These are phyloP conservation scores for Paracyclopina nana DNA, from an alignment of 1,140 invertebrate species.

Conservation along the genomic window DNA sequence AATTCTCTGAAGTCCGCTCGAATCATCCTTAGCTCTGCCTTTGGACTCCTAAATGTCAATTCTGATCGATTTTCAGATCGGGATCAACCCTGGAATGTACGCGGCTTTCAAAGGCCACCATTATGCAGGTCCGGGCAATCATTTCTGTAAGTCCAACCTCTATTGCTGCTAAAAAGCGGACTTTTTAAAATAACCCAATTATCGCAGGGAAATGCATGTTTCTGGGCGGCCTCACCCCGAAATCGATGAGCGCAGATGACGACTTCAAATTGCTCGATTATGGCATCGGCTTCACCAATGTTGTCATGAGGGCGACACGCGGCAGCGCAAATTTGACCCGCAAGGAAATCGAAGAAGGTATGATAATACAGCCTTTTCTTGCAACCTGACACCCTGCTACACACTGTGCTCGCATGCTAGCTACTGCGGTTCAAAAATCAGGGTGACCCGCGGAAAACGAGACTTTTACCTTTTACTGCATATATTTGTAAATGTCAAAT, in stretches of 20 bases:
- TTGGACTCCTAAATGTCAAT: no score
- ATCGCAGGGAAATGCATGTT: slow-evolving; percentile 74
- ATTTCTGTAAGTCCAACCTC: slow-evolving; percentile 48
- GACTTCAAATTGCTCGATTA: slow-evolving; percentile 77
- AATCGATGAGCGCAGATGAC: slow-evolving; percentile 86
- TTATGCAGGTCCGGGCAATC: slow-evolving; percentile 92
- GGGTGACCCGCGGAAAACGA: no score
- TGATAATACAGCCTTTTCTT: slow-evolving; percentile 19
- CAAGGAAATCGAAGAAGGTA: slow-evolving; percentile 86
- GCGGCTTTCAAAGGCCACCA: slow-evolving; percentile 94
- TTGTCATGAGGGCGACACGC: slow-evolving; percentile 81
- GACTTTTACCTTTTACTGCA: not conserved
- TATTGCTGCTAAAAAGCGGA: not conserved
- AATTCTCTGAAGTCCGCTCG: no score
- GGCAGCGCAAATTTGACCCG: slow-evolving; percentile 84
- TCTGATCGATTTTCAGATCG: no score
- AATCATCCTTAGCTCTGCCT: no score
- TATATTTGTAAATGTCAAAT: not conserved
- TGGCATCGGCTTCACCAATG: slow-evolving; percentile 94
- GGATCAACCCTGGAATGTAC: slow-evolving; percentile 89
- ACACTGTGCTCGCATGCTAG: no score
- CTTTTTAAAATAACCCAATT: not conserved
- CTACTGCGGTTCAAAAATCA: no score
- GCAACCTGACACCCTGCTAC: no score
- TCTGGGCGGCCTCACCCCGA: slow-evolving; percentile 72